phyloP scores from a whole-genome alignment of 2,888 invertebrate genomes.

The Spatulosminthurus flaviceps region DNA sequence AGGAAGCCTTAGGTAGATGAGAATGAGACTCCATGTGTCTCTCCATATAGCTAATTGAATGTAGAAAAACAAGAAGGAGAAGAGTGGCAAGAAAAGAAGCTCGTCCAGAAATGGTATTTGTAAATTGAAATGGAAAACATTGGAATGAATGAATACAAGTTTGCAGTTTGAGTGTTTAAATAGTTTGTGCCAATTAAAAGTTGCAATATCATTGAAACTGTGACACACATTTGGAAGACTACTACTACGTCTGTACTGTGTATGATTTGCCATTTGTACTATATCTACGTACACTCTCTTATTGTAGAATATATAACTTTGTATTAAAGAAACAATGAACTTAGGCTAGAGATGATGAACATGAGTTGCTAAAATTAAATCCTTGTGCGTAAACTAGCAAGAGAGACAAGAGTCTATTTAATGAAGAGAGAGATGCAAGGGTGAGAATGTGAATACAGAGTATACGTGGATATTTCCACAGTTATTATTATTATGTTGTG shows the following conservation, averaged over 20 bases:
- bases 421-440: too few species aligned
- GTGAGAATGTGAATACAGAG: too few species aligned
- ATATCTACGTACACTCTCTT: not conserved
- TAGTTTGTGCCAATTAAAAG: conserved; percentile 21
- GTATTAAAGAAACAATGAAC: conserved; percentile 25
- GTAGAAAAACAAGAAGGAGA: not conserved
- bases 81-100: not conserved
- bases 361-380: conserved; percentile 27
- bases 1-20: too few species aligned
- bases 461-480: too few species aligned
- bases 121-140: conserved; percentile 8
- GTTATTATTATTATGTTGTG: too few species aligned
- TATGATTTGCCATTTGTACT: too few species aligned
- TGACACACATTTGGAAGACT: conserved; percentile 18
- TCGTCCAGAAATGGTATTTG: conserved; percentile 1
- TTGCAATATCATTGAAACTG: conserved; percentile 15
- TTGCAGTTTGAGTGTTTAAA: not conserved
- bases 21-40: not conserved
- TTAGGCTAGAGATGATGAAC: not conserved
- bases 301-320: not conserved
- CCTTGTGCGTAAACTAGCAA: not conserved
- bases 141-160: not conserved
- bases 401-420: too few species aligned
- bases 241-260: not conserved
- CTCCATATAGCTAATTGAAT: not conserved